Evolutionary conservation across 2,888 invertebrate species (phyloP).

Genomic region (Escarpia spicata): DNA sequence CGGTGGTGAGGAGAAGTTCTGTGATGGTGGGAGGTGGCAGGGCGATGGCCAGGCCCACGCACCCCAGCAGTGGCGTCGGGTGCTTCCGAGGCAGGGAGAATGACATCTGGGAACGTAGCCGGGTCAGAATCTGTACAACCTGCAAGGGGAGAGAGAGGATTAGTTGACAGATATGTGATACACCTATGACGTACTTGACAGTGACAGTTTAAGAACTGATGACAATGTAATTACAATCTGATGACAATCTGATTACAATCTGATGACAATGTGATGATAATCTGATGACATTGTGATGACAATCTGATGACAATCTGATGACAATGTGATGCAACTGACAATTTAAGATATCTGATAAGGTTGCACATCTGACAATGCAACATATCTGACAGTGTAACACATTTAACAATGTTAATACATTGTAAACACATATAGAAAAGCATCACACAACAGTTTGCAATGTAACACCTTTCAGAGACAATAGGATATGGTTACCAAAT

Average conservation of each 20-base stretch:
- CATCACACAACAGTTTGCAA: too few species aligned
- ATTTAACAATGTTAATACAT: too few species aligned
- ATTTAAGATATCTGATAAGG: background rate
- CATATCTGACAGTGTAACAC: background rate
- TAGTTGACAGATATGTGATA: background rate
- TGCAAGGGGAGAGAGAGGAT: constrained; percentile 65
- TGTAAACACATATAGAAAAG: too few species aligned
- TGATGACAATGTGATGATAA: background rate
- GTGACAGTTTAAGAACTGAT: background rate
- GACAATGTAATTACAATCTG: background rate
- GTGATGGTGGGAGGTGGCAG: constrained; percentile 96
- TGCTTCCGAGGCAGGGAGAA: constrained; percentile 87
- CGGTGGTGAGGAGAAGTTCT: constrained; percentile 92
- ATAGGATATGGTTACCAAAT: background rate
- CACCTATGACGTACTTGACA: background rate
- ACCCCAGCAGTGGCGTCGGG: constrained; percentile 69
- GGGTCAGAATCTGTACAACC: constrained; percentile 92
- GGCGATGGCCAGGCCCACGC: constrained; percentile 93
- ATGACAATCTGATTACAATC: background rate
- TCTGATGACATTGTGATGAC: background rate
- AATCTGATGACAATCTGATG: background rate
- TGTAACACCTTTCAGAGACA: background rate
- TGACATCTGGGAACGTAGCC: constrained; percentile 90
- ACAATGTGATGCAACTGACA: background rate
- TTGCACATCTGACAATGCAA: background rate